phyloP scores from a whole-genome alignment of 2,797 vertebrate species.

The Gymnothorax javanicus region DNA sequence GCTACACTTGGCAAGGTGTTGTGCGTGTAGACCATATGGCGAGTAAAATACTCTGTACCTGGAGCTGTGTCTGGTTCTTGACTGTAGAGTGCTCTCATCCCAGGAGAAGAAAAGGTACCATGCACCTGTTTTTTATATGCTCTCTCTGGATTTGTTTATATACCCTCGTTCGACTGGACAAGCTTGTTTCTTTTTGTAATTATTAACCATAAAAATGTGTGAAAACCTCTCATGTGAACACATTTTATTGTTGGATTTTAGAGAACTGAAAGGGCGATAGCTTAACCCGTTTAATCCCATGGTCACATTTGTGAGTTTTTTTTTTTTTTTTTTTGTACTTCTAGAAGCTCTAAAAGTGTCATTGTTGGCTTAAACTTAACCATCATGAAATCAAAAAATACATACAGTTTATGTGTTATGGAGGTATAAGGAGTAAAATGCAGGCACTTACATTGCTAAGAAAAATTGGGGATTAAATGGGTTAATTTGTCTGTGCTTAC shows the following conservation, averaged over 20 bases:
- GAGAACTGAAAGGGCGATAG: neutral
- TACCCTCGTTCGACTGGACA: neutral
- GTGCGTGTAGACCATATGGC: neutral
- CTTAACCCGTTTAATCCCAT: too few relatives aligned
- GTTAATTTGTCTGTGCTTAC: neutral
- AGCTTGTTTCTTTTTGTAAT: neutral
- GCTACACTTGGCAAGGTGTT: neutral
- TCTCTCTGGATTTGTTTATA: neutral
- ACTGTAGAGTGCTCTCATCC: neutral
- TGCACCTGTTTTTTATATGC: neutral
- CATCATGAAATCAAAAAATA: too few relatives aligned
- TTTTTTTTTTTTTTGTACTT: too few relatives aligned
- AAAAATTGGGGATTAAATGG: too few relatives aligned
- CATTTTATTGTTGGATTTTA: neutral
- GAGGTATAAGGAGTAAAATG: too few relatives aligned
- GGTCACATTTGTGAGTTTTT: too few relatives aligned
- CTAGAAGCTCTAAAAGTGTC: too few relatives aligned
- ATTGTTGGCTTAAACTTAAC: too few relatives aligned
- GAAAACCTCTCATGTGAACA: constrained; percentile 15
- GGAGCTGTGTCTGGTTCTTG: neutral
- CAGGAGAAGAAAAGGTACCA: neutral
- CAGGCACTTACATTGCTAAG: too few relatives aligned
- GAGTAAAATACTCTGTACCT: neutral
- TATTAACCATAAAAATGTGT: constrained; percentile 19
- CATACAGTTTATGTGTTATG: too few relatives aligned